phyloP scores from a whole-genome alignment of 2,888 invertebrate genomes.

The Leptinotarsa tumamoca region DNA sequence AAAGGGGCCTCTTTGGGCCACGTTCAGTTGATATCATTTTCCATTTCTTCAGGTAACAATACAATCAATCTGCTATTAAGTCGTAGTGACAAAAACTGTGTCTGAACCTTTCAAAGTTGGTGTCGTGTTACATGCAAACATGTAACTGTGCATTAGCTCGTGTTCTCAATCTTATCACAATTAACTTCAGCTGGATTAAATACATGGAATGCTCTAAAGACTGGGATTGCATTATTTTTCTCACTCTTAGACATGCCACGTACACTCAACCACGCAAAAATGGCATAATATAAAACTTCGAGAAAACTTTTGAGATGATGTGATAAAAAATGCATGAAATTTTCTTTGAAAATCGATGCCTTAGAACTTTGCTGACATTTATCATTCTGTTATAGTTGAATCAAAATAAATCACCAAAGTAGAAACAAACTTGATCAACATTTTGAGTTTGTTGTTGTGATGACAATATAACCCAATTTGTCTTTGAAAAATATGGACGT shows the following conservation, averaged over 20 bases:
- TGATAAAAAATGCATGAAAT: constrained; percentile 1
- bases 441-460: not conserved
- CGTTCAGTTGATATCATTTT: too few relatives aligned
- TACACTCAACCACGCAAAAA: constrained; percentile 2
- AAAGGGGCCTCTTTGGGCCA: too few relatives aligned
- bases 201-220: not conserved
- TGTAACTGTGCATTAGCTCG: not conserved
- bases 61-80: not conserved
- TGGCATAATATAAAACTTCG: constrained; percentile 1
- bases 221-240: not conserved
- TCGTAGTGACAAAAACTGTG: constrained; percentile 2
- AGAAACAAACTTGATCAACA: too few relatives aligned
- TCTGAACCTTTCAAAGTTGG: not conserved
- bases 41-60: too few relatives aligned
- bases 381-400: not conserved
- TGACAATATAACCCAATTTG: not conserved
- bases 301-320: constrained; percentile 2
- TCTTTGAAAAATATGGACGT: too few relatives aligned
- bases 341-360: not conserved
- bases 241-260: not conserved
- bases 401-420: not conserved
- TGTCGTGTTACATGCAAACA: constrained; percentile 9
- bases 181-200: not conserved
- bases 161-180: not conserved
- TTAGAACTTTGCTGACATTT: not conserved